phyloP scores from a whole-genome alignment of 2,797 vertebrate species.

The Macropus fuliginosus region DNA sequence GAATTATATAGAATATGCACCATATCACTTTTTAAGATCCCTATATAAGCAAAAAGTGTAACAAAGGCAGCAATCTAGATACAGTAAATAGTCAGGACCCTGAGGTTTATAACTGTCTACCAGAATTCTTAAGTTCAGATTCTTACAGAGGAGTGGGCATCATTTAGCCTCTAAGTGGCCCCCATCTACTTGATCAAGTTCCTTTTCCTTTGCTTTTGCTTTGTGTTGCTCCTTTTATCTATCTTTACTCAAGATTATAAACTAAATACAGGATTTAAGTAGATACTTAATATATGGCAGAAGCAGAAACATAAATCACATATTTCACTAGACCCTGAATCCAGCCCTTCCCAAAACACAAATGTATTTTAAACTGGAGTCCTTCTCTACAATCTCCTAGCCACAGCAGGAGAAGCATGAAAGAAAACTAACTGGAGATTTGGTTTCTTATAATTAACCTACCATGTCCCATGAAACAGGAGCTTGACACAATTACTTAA shows the following conservation, averaged over 20 bases:
- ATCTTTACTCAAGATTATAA: not conserved
- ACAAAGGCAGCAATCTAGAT: not conserved
- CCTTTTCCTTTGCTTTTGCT: not conserved
- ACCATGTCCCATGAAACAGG: not conserved
- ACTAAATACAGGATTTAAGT: not conserved
- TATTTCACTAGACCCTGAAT: not conserved
- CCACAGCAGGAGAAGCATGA: not conserved
- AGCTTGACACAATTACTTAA: not conserved
- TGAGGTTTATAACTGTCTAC: not conserved
- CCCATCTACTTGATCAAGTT: not conserved
- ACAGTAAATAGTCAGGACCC: not conserved
- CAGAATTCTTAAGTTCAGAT: not conserved
- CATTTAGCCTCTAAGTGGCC: not conserved
- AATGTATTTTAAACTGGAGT: not conserved
- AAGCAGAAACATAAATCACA: not conserved
- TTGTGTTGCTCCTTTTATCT: not conserved
- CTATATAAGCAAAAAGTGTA: not conserved
- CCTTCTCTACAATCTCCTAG: not conserved
- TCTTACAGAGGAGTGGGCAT: not conserved
- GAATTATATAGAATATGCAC: not conserved
- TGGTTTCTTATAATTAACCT: not conserved
- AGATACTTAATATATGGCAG: not conserved
- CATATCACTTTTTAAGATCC: not conserved
- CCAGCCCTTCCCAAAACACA: not conserved
- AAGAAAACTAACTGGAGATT: not conserved